These are phyloP conservation scores for Noctua janthina DNA, from an alignment of 2,888 invertebrate genomes.

Conservation along the genomic window DNA sequence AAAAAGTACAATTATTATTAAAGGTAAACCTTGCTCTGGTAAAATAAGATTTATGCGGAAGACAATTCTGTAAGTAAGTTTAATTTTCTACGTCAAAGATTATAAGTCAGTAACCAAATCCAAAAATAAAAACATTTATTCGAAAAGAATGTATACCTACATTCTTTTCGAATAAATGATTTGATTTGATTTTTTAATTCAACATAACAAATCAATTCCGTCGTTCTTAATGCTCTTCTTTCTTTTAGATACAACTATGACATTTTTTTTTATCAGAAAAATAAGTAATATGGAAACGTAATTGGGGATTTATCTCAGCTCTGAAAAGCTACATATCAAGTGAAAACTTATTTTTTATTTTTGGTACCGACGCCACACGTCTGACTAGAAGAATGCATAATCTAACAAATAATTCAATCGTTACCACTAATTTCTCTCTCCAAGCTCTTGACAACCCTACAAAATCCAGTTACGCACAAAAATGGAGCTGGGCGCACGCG, in stretches of 20 bases:
- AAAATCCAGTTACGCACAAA: constrained; percentile 77
- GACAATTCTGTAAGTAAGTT: background rate
- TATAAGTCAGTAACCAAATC: background rate
- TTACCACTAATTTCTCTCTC: background rate
- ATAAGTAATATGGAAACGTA: background rate
- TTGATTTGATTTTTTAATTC: too few relatives aligned
- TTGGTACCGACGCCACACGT: background rate
- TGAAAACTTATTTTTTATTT: background rate
- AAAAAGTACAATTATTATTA: background rate
- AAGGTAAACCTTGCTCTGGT: background rate
- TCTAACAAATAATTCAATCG: background rate
- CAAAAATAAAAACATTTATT: too few relatives aligned
- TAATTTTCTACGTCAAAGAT: background rate
- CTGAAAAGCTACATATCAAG: too few relatives aligned
- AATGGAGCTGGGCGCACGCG: constrained; percentile 78
- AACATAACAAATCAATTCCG: background rate
- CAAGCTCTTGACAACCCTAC: constrained; percentile 68
- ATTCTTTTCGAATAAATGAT: too few relatives aligned
- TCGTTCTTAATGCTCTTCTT: background rate
- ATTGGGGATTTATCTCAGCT: background rate
- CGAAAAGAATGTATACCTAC: too few relatives aligned
- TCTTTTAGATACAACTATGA: background rate
- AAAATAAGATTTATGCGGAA: background rate
- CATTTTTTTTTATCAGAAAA: background rate
- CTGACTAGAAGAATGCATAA: background rate